phyloP scores from a whole-genome alignment of 92 coral and sea anemone genomes.

The Muricea muricata region DNA sequence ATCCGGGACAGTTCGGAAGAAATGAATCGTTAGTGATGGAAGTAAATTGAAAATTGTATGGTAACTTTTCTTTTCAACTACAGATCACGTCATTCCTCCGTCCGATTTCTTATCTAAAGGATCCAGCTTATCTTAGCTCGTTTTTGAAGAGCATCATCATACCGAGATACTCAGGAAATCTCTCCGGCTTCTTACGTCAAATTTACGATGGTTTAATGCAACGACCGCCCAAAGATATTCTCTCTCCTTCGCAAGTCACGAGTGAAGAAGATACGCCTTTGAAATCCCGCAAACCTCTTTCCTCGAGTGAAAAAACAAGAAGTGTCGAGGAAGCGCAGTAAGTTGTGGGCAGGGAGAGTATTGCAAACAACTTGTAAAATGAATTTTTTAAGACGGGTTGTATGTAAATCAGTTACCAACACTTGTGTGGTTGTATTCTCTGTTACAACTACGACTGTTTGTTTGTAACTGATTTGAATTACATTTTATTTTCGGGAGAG shows the following conservation, averaged over 20 bases:
- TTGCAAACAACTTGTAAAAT: too few species aligned
- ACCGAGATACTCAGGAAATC: conserved; percentile 65
- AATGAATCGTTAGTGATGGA: not conserved
- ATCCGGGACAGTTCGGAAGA: conserved; percentile 64
- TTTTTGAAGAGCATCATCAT: conserved; percentile 76
- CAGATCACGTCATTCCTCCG: conserved; percentile 89
- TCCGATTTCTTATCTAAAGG: conserved; percentile 86
- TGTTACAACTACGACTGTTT: too few species aligned
- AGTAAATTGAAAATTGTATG: not conserved
- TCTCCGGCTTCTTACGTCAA: conserved; percentile 76
- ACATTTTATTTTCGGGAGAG: too few species aligned
- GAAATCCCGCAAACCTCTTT: conserved; percentile 68
- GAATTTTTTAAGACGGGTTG: too few species aligned
- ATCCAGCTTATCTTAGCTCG: conserved; percentile 77
- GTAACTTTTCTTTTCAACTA: not conserved
- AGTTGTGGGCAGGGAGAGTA: not conserved
- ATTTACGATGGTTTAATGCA: conserved; percentile 96
- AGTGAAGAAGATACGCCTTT: conserved; percentile 83
- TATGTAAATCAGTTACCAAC: too few species aligned
- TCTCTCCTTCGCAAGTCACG: conserved; percentile 83
- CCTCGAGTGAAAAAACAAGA: conserved; percentile 57
- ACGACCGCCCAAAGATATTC: conserved; percentile 81
- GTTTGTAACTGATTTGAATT: too few species aligned
- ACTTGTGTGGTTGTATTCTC: not conserved
- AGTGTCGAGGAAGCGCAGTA: conserved; percentile 84